Conservation (phyloP, 37 sponge, comb jelly and placozoan genomes). For the Geodia barretti region DNA sequence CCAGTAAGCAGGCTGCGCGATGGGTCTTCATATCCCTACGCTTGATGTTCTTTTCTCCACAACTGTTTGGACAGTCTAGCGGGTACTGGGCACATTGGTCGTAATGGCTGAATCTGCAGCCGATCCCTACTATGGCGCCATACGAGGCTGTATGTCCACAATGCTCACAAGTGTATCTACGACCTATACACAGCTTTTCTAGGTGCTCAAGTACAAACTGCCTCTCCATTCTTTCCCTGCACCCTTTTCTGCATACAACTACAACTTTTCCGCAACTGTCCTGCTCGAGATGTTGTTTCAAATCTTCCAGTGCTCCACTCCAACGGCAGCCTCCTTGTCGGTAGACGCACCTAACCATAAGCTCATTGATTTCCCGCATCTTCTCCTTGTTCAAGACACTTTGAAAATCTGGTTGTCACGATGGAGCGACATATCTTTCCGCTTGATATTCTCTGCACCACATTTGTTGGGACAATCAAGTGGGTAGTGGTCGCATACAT, state of each 20-base stretch:
- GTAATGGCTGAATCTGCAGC: not conserved
- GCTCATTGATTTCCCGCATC: conserved; percentile 3
- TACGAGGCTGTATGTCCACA: not conserved
- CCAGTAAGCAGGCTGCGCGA: not conserved
- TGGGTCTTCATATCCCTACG: not conserved
- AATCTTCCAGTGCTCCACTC: not conserved
- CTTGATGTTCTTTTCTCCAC: not conserved
- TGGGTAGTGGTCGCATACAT: too few relatives aligned
- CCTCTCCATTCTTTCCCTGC: not conserved
- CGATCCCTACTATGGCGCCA: not conserved
- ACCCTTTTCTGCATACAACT: not conserved
- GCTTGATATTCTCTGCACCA: too few relatives aligned
- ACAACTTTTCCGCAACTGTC: conserved; percentile 6
- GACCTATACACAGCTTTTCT: not conserved
- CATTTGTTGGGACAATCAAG: too few relatives aligned
- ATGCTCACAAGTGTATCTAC: conserved; percentile 2
- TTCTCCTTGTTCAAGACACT: not conserved
- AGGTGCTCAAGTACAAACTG: not conserved
- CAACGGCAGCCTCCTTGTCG: not conserved
- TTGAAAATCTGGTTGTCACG: not conserved
- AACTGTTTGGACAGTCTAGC: conserved; percentile 8
- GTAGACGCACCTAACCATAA: not conserved
- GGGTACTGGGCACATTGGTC: not conserved
- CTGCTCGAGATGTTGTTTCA: not conserved
- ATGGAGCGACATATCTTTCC: too few relatives aligned